phyloP scores from a whole-genome alignment of 2,888 invertebrate genomes.

The Drosophila acutilabella region DNA sequence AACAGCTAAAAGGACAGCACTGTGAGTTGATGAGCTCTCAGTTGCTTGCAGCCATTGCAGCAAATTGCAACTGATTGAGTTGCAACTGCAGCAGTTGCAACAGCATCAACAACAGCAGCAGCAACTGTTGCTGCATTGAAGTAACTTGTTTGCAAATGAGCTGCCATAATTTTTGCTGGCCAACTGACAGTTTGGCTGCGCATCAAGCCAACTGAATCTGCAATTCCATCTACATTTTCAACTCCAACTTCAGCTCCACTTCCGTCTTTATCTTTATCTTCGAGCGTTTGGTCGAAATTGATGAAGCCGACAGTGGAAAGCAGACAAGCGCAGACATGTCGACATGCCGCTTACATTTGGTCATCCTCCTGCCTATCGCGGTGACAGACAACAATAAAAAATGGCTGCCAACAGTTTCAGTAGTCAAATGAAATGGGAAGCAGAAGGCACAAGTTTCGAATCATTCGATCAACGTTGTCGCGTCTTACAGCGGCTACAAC shows the following conservation, averaged over 20 bases:
- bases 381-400: constrained; percentile 76
- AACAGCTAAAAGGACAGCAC: too few species aligned
- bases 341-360: constrained; percentile 20
- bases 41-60: constrained; percentile 32
- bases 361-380: constrained; percentile 54
- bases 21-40: constrained; percentile 15
- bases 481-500: constrained; percentile 1
- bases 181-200: constrained; percentile 37
- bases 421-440: constrained; percentile 68
- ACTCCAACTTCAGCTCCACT: constrained; percentile 16
- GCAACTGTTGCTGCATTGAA: constrained; percentile 42
- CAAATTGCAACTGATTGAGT: constrained; percentile 73
- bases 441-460: constrained; percentile 52
- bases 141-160: constrained; percentile 77
- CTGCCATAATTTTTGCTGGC: constrained; percentile 68
- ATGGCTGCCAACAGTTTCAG: constrained; percentile 69
- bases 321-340: constrained; percentile 54
- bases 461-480: constrained; percentile 70
- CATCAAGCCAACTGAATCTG: neutral
- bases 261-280: constrained; percentile 21
- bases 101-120: constrained; percentile 13
- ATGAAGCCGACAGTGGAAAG: constrained; percentile 58
- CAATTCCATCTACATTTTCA: constrained; percentile 2
- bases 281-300: constrained; percentile 52
- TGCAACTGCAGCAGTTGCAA: constrained; percentile 38